A percentile compares a stretch with the other conserved stretches of the same genome.
These are phyloP conservation scores for Oegoconia quadripuncta DNA, from an alignment of 2,888 invertebrate genomes.

Conservation along the genomic window DNA sequence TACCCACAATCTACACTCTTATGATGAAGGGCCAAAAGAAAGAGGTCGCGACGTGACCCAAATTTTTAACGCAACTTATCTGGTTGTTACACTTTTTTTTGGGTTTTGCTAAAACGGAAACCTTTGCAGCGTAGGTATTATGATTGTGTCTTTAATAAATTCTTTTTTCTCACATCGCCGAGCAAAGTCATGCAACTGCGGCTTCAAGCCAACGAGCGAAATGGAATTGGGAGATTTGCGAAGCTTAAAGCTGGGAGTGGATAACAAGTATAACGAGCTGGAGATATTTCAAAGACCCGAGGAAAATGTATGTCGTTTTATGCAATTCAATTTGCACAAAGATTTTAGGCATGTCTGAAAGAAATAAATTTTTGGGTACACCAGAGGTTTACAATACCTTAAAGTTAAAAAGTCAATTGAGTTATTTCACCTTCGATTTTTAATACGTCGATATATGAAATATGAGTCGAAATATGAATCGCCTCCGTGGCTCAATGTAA, in stretches of 20 bases:
- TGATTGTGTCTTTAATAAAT: too few relatives aligned
- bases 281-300: background rate
- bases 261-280: constrained; percentile 18
- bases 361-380: too few relatives aligned
- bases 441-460: too few relatives aligned
- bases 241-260: constrained; percentile 20
- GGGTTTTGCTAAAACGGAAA: too few relatives aligned
- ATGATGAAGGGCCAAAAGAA: constrained; percentile 6
- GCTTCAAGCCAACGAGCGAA: constrained; percentile 24
- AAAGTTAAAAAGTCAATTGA: too few relatives aligned
- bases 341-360: too few relatives aligned
- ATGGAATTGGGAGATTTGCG: constrained; percentile 29
- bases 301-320: background rate
- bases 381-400: too few relatives aligned
- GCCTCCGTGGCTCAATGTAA: too few relatives aligned
- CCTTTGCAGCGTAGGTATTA: too few relatives aligned
- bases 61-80: constrained; percentile 9
- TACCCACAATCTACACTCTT: constrained; percentile 1
- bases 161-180: constrained; percentile 4
- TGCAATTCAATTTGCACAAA: constrained; percentile 1
- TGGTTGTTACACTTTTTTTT: constrained; percentile 3
- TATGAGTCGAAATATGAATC: too few relatives aligned
- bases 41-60: constrained; percentile 10
- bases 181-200: constrained; percentile 23
- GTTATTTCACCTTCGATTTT: too few relatives aligned